Percentiles rank a stretch among this genome's conserved stretches.
phyloP scores from a whole-genome alignment of 2,888 invertebrate species.

The Pyrocoelia pectoralis region DNA sequence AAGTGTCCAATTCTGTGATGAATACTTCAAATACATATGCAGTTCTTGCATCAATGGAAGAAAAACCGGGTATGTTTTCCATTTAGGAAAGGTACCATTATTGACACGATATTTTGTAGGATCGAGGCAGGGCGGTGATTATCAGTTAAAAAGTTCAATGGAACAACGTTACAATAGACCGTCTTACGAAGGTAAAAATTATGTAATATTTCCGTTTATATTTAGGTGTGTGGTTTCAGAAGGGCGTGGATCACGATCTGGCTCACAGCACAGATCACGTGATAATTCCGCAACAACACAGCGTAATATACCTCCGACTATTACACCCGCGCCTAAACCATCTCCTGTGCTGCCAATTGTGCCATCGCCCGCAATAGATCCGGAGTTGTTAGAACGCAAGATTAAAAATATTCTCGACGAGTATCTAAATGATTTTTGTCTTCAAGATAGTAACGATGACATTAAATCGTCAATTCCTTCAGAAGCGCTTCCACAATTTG shows the following conservation, averaged over 20 bases:
- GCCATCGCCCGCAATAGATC: constrained; percentile 15
- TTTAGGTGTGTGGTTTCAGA: constrained; percentile 52
- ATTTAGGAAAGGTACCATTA: too few species aligned
- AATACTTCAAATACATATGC: constrained; percentile 62
- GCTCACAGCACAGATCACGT: constrained; percentile 65
- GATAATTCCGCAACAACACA: constrained; percentile 50
- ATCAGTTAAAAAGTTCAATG: background rate
- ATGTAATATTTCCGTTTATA: background rate
- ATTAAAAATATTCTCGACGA: constrained; percentile 55
- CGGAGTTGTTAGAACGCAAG: constrained; percentile 42
- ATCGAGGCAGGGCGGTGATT: background rate
- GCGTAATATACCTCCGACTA: constrained; percentile 36
- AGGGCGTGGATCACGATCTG: constrained; percentile 64
- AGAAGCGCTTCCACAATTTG: constrained; percentile 45
- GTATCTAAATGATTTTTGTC: constrained; percentile 51
- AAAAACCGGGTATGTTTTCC: constrained; percentile 41
- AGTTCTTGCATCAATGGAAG: constrained; percentile 59
- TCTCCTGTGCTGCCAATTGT: constrained; percentile 10
- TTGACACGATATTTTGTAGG: background rate
- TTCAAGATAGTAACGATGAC: constrained; percentile 52
- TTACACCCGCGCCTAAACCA: constrained; percentile 20
- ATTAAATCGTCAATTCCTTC: constrained; percentile 48
- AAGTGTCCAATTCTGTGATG: constrained; percentile 41
- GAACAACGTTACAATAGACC: background rate
- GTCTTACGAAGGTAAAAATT: background rate